Evolutionary conservation across 2,888 invertebrate genomes (phyloP).

Genomic region (Scrobipalpa costella): DNA sequence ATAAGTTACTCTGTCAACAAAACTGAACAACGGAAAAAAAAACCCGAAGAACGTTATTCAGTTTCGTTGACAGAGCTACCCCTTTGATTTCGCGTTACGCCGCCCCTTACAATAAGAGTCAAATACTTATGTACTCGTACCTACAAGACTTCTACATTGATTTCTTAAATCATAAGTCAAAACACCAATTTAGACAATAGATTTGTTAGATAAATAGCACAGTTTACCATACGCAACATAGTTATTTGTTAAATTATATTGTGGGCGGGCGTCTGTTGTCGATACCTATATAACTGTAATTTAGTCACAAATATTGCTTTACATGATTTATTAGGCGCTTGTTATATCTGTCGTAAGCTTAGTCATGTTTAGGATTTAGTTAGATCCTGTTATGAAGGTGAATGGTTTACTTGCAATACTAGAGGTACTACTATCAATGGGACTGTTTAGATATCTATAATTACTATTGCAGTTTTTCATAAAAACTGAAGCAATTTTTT

Average conservation of each 20-base stretch:
- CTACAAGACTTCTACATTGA: no score
- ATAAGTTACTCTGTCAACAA: no score
- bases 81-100: no score
- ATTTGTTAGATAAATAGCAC: conserved; percentile 14
- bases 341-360: conserved; percentile 17
- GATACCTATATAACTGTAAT: conserved; percentile 10
- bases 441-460: background rate
- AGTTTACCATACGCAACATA: conserved; percentile 8
- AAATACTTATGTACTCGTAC: no score
- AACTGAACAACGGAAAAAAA: no score
- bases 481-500: no score
- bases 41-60: no score
- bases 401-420: background rate
- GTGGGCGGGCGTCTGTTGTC: conserved; percentile 15
- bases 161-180: background rate
- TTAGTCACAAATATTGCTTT: conserved; percentile 3
- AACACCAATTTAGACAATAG: background rate
- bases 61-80: no score
- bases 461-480: background rate
- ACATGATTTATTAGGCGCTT: conserved; percentile 12
- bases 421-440: background rate
- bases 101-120: no score
- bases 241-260: background rate
- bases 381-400: background rate
- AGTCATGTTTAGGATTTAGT: conserved; percentile 4